Percentiles rank a stretch among this genome's conserved stretches.
Evolutionary conservation across 2,113 vertebrate species (phyloP).

Genomic region (Atrichornis clamosus): DNA sequence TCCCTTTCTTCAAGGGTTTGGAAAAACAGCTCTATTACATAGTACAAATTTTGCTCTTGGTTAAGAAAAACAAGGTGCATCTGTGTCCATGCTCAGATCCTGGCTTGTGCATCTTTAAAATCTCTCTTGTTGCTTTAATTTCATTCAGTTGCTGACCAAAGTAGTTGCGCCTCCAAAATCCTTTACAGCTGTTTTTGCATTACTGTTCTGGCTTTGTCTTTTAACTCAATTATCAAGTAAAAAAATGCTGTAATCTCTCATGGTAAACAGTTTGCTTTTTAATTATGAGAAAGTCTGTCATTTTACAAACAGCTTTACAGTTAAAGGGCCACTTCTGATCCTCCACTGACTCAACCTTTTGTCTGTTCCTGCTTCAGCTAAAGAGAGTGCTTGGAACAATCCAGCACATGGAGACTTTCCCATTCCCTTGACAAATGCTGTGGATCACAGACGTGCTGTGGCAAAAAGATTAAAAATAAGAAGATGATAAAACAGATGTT

Average conservation of each 20-base stretch:
- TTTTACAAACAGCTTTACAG: neutral
- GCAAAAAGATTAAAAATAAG: neutral
- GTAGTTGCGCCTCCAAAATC: neutral
- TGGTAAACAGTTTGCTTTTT: neutral
- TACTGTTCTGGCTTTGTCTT: neutral
- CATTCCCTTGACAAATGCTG: neutral
- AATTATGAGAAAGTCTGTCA: neutral
- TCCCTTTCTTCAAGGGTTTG: neutral
- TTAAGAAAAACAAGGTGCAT: neutral
- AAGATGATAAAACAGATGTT: neutral
- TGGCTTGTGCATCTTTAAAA: neutral
- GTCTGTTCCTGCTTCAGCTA: neutral
- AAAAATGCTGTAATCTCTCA: neutral
- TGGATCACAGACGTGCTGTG: neutral
- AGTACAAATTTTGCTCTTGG: neutral
- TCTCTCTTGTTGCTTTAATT: neutral
- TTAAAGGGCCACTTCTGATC: neutral
- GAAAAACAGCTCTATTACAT: neutral
- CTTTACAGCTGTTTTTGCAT: neutral
- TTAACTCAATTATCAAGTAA: neutral
- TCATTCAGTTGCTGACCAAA: neutral
- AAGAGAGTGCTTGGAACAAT: neutral
- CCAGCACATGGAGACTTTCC: neutral
- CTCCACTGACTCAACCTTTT: neutral
- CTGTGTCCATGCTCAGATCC: neutral